Evolutionary conservation across 2,113 vertebrate species (phyloP).

Genomic region (Ceyx melanurus): DNA sequence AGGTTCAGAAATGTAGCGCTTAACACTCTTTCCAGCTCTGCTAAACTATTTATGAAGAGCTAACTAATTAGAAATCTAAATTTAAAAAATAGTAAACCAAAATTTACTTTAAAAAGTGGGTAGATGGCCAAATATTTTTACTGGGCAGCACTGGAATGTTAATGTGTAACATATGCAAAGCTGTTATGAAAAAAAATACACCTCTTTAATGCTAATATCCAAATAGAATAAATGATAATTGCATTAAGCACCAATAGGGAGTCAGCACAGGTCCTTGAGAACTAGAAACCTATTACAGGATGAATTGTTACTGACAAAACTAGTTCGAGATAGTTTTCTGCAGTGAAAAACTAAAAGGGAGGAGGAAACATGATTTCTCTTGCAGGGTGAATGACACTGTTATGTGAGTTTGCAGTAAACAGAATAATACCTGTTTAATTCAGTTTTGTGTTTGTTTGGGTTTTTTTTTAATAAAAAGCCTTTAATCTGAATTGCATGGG

Average conservation of each 20-base stretch:
- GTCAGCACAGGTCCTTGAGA: background rate
- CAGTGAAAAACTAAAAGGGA: background rate
- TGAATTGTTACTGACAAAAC: conserved; percentile 1
- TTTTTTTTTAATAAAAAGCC: background rate
- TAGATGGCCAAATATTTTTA: conserved; percentile 57
- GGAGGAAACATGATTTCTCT: background rate
- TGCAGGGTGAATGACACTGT: background rate
- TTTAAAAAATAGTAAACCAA: conserved; percentile 53
- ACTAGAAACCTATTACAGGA: background rate
- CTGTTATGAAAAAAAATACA: conserved; percentile 24
- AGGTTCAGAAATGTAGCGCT: conserved; percentile 25
- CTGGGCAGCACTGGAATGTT: conserved; percentile 62
- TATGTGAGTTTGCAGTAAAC: background rate
- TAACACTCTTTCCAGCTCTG: conserved; percentile 41
- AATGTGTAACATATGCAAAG: conserved; percentile 40
- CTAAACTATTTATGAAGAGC: conserved; percentile 58
- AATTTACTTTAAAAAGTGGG: conserved; percentile 58
- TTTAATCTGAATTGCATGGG: background rate
- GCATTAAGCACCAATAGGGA: background rate
- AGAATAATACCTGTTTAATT: background rate
- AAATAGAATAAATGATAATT: conserved; percentile 44
- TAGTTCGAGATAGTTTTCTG: background rate
- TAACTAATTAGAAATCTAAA: conserved; percentile 59
- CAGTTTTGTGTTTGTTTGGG: background rate
- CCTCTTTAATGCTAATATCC: conserved; percentile 23